phyloP scores from a whole-genome alignment of 2,888 invertebrate genomes.

The Glyphotaelius pellucidus region DNA sequence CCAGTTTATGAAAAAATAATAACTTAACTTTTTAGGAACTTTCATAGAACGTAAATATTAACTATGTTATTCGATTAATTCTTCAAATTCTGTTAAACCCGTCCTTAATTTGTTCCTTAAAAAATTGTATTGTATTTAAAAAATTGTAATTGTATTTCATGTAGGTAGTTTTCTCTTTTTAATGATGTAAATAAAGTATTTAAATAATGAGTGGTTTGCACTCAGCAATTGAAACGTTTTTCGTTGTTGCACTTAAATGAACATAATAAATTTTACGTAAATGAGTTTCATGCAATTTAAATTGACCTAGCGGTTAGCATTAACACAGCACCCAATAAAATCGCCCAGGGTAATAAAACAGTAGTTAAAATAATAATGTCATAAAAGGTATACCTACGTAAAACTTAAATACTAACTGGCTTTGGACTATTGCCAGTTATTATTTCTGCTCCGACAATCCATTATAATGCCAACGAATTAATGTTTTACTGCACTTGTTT shows the following conservation, averaged over 20 bases:
- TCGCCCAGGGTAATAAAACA: not conserved
- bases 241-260: not conserved
- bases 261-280: not conserved
- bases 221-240: not conserved
- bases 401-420: not conserved
- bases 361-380: not conserved
- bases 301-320: not conserved
- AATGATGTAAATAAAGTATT: no score
- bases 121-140: no score
- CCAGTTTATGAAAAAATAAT: no score
- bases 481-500: not conserved
- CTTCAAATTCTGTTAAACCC: no score
- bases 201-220: no score
- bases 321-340: not conserved
- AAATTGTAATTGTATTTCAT: no score
- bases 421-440: not conserved
- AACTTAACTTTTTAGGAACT: no score
- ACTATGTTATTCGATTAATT: no score
- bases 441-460: not conserved
- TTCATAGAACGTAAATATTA: no score
- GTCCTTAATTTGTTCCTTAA: no score
- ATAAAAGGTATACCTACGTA: not conserved
- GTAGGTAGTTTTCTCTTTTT: not conserved
- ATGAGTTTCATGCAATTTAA: not conserved
- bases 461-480: not conserved